phyloP scores from a whole-genome alignment of 1,140 invertebrate genomes.

The Anthonomus grandis region DNA sequence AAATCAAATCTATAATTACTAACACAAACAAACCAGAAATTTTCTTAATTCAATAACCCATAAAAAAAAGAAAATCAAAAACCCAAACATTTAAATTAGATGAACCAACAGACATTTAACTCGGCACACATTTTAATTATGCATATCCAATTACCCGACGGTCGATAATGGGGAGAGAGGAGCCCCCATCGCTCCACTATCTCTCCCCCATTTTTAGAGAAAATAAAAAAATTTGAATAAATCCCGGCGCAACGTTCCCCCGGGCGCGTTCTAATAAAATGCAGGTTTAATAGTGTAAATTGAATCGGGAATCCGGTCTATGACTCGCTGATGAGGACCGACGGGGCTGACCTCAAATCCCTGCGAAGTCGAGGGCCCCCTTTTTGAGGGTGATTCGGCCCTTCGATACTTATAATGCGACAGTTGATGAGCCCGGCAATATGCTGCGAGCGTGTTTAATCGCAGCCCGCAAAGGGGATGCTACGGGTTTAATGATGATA shows the following conservation, averaged over 20 bases:
- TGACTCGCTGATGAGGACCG: slow-evolving; percentile 47
- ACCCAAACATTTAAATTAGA: too few relatives aligned
- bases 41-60: too few relatives aligned
- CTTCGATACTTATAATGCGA: slow-evolving; percentile 49
- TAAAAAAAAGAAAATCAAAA: too few relatives aligned
- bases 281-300: slow-evolving; percentile 41
- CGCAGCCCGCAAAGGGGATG: slow-evolving; percentile 31
- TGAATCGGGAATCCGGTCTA: slow-evolving; percentile 40
- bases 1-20: too few relatives aligned
- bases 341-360: slow-evolving; percentile 47
- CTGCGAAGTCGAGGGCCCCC: slow-evolving; percentile 30
- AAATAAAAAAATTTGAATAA: slow-evolving; percentile 26
- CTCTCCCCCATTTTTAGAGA: too few relatives aligned
- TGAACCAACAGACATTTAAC: too few relatives aligned
- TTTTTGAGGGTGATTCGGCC: slow-evolving; percentile 29
- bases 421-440: slow-evolving; percentile 50
- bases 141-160: slow-evolving; percentile 12
- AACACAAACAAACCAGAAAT: too few relatives aligned
- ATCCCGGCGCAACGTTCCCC: slow-evolving; percentile 20
- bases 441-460: slow-evolving; percentile 44
- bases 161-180: not conserved
- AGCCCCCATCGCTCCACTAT: slow-evolving; percentile 1
- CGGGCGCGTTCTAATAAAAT: slow-evolving; percentile 33
- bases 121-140: slow-evolving; percentile 3
- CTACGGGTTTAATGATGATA: too few relatives aligned